Base-by-base conservation (phyloP, 2,888 invertebrate genomes). In the Macroteleia sp. region DNA sequence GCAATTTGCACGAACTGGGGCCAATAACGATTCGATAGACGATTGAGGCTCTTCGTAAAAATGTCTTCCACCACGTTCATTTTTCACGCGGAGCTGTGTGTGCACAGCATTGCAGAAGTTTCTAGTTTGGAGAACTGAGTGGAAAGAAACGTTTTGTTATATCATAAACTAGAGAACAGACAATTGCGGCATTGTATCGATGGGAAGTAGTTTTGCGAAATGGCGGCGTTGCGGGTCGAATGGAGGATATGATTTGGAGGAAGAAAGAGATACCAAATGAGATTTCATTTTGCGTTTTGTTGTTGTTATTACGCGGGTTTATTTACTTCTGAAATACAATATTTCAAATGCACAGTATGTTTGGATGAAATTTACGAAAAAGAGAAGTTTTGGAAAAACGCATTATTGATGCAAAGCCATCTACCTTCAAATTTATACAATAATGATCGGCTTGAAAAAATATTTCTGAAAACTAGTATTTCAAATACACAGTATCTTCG, bases 1-100 rank as follows among this genome's bases (percentile, higher is more conserved):
- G 66, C 79, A 76, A 80, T 74, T 77, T 64, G 77, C 77, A 74
- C 74, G 64, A 44, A 56, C 61, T 39, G 19, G 32, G 25, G 25
- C 69, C 73, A 77, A 77, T 77, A 75, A 73, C 79, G 39, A 67
- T 71, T 62, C 67, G 50, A 22, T 25, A 22, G 61, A 67, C 73
- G 75, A 69, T 59, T 46, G 50, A 56, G 46, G 52, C 59, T 44
- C 57, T 79, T 48, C 42, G 70, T 73, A 77, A 79, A 77, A 79
- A 77, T 70, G 59, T 76, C 76, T 66, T 59, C 44, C 54, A 34
- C 30, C 20, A 41, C 64, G 30, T 50, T 52, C 48, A 71, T 75
- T 79, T 79, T 48, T 59, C 64, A 54, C 54, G 54, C 64, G 14
- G n/a, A n/a, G 19, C 16, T 52, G 62, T 71, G 71, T 71, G 71